Evolutionary conservation across 1,140 invertebrate species (phyloP), one percentile per base, ranked within the genome.

Genomic region (Cotesia typhae): DNA sequence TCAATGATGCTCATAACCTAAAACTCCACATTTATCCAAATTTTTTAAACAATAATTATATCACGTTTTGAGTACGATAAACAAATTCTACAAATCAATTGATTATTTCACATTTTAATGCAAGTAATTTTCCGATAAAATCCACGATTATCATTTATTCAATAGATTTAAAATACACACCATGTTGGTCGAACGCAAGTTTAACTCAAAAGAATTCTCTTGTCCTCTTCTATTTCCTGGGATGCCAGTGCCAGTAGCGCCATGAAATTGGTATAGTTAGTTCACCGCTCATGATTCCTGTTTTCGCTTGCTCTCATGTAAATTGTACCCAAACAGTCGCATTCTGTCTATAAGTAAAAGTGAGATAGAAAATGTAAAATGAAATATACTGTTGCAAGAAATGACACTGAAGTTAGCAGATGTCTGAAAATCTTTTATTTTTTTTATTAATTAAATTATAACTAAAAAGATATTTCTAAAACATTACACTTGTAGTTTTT

Each of bases 101-200:
- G n/a, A 70, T 66, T 65, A 4, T 17, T 9, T n/a, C 14, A 55
- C 6, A 67, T 47, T 75, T 69, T 59, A n/a, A 68, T 38, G 9
- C 61, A 3, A 17, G 68, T 63, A 5, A 60, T 14, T 28, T 37
- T 61, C 38, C 3, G 51, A 17, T 70, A 60, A 73, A 28, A 68
- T 14, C 28, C 12, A 60, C 7, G 75, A 75, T 78, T 76, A 36
- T 37, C 36, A 55, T 65, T 69, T 59, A 76, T 73, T 77, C 67
- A 12, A 17, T 41, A 74, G 77, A 78, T 78, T 55, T 53, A 9
- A 74, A 80, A 66, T 82, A 84, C 84, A 65, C 83, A 85, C 84
- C 84, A 85, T 84, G 76, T 80, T 83, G 77, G 28, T 76, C 37
- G 71, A 72, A 77, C 77, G 65, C 55, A 72, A 78, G 38, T 72